These are phyloP conservation scores for Aplysia californica DNA, from an alignment of 1,140 invertebrate species.

Conservation along the genomic window DNA sequence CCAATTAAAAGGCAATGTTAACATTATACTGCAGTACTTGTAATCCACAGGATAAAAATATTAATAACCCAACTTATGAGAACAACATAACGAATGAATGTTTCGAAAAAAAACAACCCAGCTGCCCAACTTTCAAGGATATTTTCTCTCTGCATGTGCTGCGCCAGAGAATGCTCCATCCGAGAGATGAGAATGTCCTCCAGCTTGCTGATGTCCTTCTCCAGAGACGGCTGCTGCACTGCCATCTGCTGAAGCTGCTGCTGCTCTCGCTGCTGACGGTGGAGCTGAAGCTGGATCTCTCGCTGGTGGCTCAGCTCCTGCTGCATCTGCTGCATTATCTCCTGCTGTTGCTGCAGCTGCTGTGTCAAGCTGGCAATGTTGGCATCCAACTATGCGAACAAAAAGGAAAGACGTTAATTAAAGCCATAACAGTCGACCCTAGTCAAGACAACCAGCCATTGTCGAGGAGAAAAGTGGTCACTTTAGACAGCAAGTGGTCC, in stretches of 20 bases:
- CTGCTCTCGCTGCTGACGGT: constrained; percentile 49
- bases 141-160: constrained; percentile 60
- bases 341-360: constrained; percentile 26
- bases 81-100: too few relatives aligned
- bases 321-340: constrained; percentile 44
- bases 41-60: too few relatives aligned
- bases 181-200: constrained; percentile 52
- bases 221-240: constrained; percentile 46
- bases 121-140: constrained; percentile 54
- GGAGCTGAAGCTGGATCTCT: constrained; percentile 45
- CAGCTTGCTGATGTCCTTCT: constrained; percentile 50
- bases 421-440: neutral
- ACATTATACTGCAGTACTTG: too few relatives aligned
- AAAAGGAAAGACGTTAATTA: neutral
- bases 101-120: too few relatives aligned
- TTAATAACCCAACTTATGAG: too few relatives aligned
- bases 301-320: constrained; percentile 48
- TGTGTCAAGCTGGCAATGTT: constrained; percentile 1
- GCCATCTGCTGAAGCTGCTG: constrained; percentile 43
- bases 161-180: constrained; percentile 54
- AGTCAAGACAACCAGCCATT: too few relatives aligned
- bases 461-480: too few relatives aligned
- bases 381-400: neutral
- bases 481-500: too few relatives aligned
- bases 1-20: too few relatives aligned